Evolutionary conservation across 2,888 invertebrate genomes (phyloP).

Genomic region (Epinotia ramella): DNA sequence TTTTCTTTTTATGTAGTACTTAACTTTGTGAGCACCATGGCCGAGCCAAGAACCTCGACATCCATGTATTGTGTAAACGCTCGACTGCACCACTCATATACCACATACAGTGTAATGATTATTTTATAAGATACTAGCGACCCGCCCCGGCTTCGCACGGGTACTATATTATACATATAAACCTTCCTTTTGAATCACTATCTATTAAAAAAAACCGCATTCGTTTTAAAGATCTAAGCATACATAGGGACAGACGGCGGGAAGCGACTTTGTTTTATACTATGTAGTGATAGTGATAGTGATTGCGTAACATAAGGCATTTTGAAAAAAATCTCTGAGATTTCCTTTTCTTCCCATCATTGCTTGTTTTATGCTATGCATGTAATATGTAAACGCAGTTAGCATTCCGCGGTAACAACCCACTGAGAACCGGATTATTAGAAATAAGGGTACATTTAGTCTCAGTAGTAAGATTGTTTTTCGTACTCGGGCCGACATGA

Average conservation of each 20-base stretch:
- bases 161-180: too few relatives aligned
- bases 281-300: too few relatives aligned
- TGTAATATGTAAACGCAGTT: not conserved
- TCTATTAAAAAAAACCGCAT: too few relatives aligned
- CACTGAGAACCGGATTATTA: not conserved
- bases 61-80: not conserved
- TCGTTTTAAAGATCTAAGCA: too few relatives aligned
- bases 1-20: constrained; percentile 11
- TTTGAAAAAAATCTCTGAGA: not conserved
- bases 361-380: not conserved
- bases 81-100: not conserved
- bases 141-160: too few relatives aligned
- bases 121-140: too few relatives aligned
- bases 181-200: too few relatives aligned
- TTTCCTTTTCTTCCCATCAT: not conserved
- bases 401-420: not conserved
- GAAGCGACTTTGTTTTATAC: too few relatives aligned
- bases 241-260: too few relatives aligned
- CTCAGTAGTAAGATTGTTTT: not conserved
- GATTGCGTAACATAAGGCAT: too few relatives aligned
- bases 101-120: too few relatives aligned
- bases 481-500: not conserved
- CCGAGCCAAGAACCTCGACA: not conserved
- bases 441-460: not conserved
- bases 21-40: not conserved